Conservation (phyloP, 2,888 invertebrate species). For the Campoletis raptor region DNA sequence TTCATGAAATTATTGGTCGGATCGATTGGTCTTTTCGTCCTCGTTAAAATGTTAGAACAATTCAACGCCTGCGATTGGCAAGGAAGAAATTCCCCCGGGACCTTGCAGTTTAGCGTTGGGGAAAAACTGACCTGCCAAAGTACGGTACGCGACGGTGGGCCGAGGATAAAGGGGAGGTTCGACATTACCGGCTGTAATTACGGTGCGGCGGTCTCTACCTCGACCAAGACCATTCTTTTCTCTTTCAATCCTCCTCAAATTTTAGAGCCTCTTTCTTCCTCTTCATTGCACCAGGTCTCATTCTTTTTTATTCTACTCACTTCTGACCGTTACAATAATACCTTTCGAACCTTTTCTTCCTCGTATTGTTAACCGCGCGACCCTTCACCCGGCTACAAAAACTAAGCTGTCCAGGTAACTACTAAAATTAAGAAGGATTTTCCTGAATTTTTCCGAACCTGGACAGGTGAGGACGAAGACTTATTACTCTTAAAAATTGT, state of each 20-base stretch:
- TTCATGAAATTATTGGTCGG: no score
- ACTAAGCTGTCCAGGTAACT: slow-evolving; percentile 29
- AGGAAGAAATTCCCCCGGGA: slow-evolving; percentile 59
- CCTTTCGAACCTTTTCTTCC: slow-evolving; percentile 1
- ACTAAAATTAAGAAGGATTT: slow-evolving; percentile 45
- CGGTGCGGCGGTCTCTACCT: slow-evolving; percentile 57
- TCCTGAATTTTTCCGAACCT: slow-evolving; percentile 6
- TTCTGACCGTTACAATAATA: slow-evolving; percentile 28
- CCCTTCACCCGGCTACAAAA: slow-evolving; percentile 29
- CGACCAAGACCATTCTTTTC: slow-evolving; percentile 32
- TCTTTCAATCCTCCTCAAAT: slow-evolving; percentile 19
- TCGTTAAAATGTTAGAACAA: neutral
- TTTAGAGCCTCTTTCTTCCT: neutral
- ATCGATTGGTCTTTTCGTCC: neutral
- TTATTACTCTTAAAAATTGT: neutral
- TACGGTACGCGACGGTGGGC: slow-evolving; percentile 57
- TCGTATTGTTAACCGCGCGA: neutral
- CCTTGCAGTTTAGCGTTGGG: slow-evolving; percentile 30
- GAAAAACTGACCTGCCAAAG: slow-evolving; percentile 66
- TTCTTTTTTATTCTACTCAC: neutral
- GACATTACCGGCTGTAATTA: slow-evolving; percentile 69
- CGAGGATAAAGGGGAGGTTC: slow-evolving; percentile 63
- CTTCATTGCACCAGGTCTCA: neutral
- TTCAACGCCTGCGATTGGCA: slow-evolving; percentile 41
- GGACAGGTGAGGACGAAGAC: neutral